phyloP scores from a whole-genome alignment of 2,797 vertebrate species.

The Alcedo quadribrachys region DNA sequence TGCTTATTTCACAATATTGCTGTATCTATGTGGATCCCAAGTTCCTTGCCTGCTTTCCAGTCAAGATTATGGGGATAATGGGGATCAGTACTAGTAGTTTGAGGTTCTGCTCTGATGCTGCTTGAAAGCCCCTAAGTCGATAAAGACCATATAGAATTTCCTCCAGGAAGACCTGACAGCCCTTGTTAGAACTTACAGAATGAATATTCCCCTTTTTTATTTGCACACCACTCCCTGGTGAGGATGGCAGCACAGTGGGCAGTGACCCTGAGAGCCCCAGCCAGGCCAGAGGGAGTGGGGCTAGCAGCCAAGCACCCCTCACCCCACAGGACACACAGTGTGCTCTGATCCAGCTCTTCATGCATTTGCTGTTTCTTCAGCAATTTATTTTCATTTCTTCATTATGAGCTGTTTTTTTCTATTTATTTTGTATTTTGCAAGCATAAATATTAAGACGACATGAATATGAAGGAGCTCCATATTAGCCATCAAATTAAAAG shows the following conservation, averaged over 20 bases:
- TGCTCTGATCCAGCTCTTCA: background rate
- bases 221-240: rapidly evolving
- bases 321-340: background rate
- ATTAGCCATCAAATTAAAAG: background rate
- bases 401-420: background rate
- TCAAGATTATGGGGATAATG: too few relatives aligned
- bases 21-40: background rate
- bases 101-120: background rate
- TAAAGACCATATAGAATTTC: background rate
- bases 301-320: background rate
- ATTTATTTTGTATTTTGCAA: background rate
- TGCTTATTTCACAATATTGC: background rate
- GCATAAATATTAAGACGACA: background rate
- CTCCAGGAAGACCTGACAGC: background rate
- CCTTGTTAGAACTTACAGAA: background rate
- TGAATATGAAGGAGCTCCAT: background rate
- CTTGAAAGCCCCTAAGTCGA: background rate
- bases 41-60: background rate
- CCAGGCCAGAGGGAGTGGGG: background rate
- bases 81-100: background rate
- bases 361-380: background rate
- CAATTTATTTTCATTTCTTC: background rate
- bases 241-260: background rate
- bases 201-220: background rate
- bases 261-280: background rate